Percentiles rank a stretch among this genome's conserved stretches.
These are phyloP conservation scores for Drosophila littoralis DNA, from an alignment of 1,140 invertebrate species.

Conservation along the genomic window DNA sequence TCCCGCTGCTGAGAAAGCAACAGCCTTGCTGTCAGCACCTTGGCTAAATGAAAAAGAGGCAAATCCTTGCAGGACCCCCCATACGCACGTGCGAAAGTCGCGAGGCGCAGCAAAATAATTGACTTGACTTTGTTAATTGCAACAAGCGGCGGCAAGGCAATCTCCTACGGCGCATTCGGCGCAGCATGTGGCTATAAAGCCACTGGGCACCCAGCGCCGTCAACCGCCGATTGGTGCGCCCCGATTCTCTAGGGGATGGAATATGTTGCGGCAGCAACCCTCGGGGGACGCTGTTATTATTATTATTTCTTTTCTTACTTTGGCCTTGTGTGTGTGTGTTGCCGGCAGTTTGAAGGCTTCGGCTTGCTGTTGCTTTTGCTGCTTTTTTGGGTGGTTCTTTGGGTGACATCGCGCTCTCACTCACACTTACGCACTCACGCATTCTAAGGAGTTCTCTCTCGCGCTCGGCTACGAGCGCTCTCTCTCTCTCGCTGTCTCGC, in stretches of 20 bases:
- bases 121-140: conserved; percentile 76
- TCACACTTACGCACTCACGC: not conserved
- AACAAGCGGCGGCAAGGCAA: conserved; percentile 40
- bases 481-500: not conserved
- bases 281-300: conserved; percentile 45
- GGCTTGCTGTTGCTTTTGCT: conserved; percentile 6
- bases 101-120: conserved; percentile 64
- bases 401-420: conserved; percentile 49
- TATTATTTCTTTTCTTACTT: too few relatives aligned
- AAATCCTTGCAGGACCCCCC: conserved; percentile 60
- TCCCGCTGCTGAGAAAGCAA: conserved; percentile 79
- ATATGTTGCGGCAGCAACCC: conserved; percentile 59
- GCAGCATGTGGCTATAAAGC: conserved; percentile 56
- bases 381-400: conserved; percentile 51
- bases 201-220: conserved; percentile 55
- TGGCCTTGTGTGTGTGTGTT: not conserved
- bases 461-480: not conserved
- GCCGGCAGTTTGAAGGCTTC: conserved; percentile 34
- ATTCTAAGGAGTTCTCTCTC: conserved; percentile 4
- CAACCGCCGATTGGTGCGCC: conserved; percentile 69
- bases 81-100: conserved; percentile 78
- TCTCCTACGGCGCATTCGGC: conserved; percentile 62
- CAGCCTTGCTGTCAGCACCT: conserved; percentile 41
- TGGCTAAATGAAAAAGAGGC: not conserved
- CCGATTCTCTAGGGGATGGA: conserved; percentile 61